A percentile compares a stretch with the other conserved stretches of the same genome.
These are phyloP conservation scores for Tympanuchus pallidicinctus DNA, from an alignment of 2,113 vertebrate species.

Conservation along the genomic window DNA sequence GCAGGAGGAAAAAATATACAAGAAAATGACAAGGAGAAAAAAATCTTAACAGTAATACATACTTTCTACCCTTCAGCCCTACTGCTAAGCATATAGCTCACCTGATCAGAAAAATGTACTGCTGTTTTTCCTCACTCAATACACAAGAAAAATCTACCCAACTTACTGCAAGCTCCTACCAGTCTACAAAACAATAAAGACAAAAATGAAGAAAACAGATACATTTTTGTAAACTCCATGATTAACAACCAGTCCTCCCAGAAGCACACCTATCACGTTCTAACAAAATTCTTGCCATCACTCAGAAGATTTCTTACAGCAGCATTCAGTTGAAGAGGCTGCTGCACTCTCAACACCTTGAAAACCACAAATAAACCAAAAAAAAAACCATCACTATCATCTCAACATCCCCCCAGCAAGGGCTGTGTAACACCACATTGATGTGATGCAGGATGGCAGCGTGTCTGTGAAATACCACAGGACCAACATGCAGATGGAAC, in stretches of 20 bases:
- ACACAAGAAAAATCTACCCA: background rate
- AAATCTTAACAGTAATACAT: background rate
- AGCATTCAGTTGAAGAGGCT: background rate
- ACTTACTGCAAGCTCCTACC: background rate
- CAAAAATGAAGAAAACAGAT: background rate
- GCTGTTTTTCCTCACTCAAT: background rate
- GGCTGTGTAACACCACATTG: background rate
- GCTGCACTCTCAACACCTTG: background rate
- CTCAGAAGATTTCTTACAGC: background rate
- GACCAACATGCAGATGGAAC: background rate
- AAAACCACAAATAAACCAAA: background rate
- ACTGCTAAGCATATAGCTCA: background rate
- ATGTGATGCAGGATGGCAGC: background rate
- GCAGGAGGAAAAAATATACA: background rate
- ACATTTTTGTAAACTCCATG: background rate
- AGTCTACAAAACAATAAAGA: background rate
- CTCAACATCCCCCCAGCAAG: background rate
- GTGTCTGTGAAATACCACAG: background rate
- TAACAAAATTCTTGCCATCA: background rate
- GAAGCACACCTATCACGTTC: background rate
- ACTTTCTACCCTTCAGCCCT: background rate
- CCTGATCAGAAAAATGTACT: background rate
- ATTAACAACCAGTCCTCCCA: background rate
- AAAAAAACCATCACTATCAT: fast-evolving
- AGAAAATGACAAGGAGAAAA: background rate